Evolutionary conservation across 2,888 invertebrate genomes (phyloP).

Genomic region (Harpalus rubripes): DNA sequence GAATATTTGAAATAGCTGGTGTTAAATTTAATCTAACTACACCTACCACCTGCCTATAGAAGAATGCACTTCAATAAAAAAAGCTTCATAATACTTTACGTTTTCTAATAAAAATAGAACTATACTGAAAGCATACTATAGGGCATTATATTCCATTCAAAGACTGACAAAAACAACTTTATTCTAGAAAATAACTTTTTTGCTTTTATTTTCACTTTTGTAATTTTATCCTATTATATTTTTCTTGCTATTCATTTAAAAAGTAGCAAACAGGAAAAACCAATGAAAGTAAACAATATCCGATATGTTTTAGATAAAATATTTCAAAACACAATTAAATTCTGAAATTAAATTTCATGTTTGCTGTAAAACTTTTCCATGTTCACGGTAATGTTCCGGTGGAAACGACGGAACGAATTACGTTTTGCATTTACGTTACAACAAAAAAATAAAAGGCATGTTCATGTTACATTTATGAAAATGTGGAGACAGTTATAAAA

Average conservation of each 20-base stretch:
- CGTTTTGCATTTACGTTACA: background rate
- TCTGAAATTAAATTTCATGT: background rate
- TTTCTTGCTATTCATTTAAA: background rate
- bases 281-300: background rate
- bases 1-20: background rate
- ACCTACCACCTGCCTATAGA: background rate
- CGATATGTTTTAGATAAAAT: constrained; percentile 3
- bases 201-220: background rate
- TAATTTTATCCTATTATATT: background rate
- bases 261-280: background rate
- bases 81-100: background rate
- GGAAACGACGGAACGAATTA: background rate
- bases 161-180: background rate
- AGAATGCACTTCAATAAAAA: background rate
- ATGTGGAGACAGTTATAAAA: background rate
- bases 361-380: constrained; percentile 6
- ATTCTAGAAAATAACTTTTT: background rate
- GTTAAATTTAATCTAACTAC: background rate
- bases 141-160: background rate
- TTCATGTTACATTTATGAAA: background rate
- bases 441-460: background rate
- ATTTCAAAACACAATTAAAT: constrained; percentile 7
- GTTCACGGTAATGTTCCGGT: background rate
- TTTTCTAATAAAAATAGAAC: constrained; percentile 1
- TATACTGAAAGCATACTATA: background rate